Evolutionary conservation across 2,113 vertebrate genomes (phyloP).

Genomic region (Oryzias javanicus): DNA sequence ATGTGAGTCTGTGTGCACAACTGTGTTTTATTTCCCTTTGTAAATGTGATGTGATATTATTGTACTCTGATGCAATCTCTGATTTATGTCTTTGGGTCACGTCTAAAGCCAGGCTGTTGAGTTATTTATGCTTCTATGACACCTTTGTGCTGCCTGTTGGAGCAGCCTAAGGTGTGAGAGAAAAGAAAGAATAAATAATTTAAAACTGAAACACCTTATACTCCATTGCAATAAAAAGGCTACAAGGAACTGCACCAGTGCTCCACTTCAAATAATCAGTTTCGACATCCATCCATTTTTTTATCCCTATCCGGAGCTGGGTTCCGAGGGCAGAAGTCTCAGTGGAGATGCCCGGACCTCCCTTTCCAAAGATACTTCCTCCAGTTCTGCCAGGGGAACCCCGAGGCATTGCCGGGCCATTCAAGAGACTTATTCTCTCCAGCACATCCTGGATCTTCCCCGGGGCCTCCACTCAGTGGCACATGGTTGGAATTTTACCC

Average conservation of each 20-base stretch:
- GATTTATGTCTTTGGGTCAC: constrained; percentile 33
- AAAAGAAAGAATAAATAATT: constrained; percentile 49
- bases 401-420: too few species aligned
- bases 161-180: constrained; percentile 46
- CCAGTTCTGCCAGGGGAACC: too few species aligned
- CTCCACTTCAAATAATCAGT: not conserved
- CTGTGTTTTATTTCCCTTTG: constrained; percentile 16
- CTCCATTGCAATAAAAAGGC: constrained; percentile 13
- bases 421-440: too few species aligned
- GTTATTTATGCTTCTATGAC: constrained; percentile 53
- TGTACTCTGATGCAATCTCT: constrained; percentile 7
- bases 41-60: constrained; percentile 20
- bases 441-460: too few species aligned
- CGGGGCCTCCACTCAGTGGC: too few species aligned
- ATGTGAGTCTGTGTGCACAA: not conserved
- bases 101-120: constrained; percentile 41
- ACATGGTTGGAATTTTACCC: too few species aligned
- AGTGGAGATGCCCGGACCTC: too few species aligned
- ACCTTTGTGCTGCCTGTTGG: constrained; percentile 27
- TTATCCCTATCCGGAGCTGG: not conserved
- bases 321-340: too few species aligned
- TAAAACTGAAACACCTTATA: constrained; percentile 31
- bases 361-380: too few species aligned
- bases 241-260: constrained; percentile 1
- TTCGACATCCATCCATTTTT: not conserved